Base-by-base conservation (phyloP, 2,797 vertebrate genomes). In the Crocodylus rhombifer region DNA sequence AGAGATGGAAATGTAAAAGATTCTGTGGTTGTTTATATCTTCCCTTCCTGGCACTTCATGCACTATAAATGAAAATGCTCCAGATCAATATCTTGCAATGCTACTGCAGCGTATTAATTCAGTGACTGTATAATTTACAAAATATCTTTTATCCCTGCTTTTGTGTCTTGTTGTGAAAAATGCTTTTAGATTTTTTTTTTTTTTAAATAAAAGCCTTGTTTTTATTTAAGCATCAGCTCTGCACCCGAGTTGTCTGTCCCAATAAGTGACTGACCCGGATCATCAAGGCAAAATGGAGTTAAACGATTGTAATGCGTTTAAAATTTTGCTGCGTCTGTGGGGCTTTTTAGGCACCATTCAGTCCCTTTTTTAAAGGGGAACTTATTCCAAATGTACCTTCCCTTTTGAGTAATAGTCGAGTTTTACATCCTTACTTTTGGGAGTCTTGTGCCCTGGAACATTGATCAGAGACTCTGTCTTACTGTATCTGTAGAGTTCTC, bases 301-400 rank as follows among this genome's bases (percentile, higher is more conserved):
- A 96, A 86, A 10, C 69, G 42, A 56, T 77, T 36, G 71, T 78
- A 77, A 78, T 90, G 57, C 5, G 7, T 75, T 83, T 85, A 91
- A 89, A 84, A 88, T 87, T 84, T 87, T 36, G 2, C 84, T 92
- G 77, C 55, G 21, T 42, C 8, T 64, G 4, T 7, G 13, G 87
- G 92, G 92, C 73, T 77, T 2, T 0, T 2, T 0, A 82, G 88
- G 92, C 91, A 65, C 2, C 18, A 82, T 95, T 92, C 83, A 85
- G 93, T 81, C 78, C 82, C 2, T 42, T 8, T 12, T 91, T 92
- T 80, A 36, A 90, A 92, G 91, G 77, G 80, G 76, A 91, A 92
- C 87, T 81, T 88, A 82, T 76, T 92, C 82, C 84, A 1, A 0
- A 75, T 0, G 0, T 58, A 42, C 42, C 42, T 42, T 42, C 42